These are phyloP conservation scores for Lampris megalopsis DNA, from an alignment of 2,113 vertebrate genomes.

Conservation along the genomic window DNA sequence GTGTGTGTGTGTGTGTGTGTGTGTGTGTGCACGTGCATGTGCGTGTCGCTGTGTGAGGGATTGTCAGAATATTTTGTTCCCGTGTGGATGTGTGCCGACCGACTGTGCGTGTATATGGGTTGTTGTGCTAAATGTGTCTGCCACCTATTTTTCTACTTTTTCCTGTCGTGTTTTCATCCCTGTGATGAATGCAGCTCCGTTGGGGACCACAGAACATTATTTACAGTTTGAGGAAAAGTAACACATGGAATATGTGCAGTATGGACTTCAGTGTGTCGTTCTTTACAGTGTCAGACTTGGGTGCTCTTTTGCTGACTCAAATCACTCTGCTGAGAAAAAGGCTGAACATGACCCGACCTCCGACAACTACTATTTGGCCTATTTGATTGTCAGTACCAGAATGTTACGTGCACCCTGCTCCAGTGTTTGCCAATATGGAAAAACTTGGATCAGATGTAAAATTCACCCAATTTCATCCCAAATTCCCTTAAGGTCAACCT, in stretches of 20 bases:
- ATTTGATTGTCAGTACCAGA: constrained; percentile 3
- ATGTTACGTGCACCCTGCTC: constrained; percentile 11
- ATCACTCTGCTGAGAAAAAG: constrained; percentile 26
- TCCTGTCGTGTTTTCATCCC: constrained; percentile 65
- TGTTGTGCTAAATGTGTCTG: constrained; percentile 46
- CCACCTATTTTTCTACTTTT: constrained; percentile 69
- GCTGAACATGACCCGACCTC: background rate
- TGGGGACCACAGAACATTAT: constrained; percentile 62
- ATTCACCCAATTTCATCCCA: constrained; percentile 33
- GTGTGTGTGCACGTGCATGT: background rate
- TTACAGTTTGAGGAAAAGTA: constrained; percentile 35
- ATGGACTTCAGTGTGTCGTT: constrained; percentile 43
- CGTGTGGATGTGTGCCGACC: constrained; percentile 14
- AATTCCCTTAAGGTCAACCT: constrained; percentile 51
- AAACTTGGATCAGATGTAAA: constrained; percentile 26
- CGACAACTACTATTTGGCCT: constrained; percentile 13
- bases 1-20: constrained; percentile 18
- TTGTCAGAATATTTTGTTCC: background rate
- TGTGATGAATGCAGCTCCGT: constrained; percentile 60
- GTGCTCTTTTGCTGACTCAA: constrained; percentile 60
- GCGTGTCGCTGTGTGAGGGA: constrained; percentile 14
- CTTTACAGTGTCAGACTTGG: constrained; percentile 46
- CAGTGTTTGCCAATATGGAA: constrained; percentile 25
- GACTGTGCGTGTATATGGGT: background rate
- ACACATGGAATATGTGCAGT: constrained; percentile 63